Base-by-base conservation (phyloP, 2,113 vertebrate genomes). In the Delphinus delphis region DNA sequence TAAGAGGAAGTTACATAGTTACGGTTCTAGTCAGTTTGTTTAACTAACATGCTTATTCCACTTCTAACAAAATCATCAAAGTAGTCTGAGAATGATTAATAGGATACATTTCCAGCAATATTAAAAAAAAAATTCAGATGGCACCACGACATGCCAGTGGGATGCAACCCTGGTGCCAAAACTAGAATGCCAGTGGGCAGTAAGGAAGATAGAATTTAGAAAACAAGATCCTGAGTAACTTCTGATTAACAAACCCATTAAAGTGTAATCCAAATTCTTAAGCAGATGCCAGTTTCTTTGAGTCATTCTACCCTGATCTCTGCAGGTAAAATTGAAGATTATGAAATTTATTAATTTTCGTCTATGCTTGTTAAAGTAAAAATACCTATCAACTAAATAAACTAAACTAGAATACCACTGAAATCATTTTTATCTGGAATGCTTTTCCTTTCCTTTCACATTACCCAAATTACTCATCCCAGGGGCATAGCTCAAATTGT, bases 1-100 rank as follows among this genome's bases (percentile, higher is more conserved):
- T 53, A 90, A 97, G 74, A 88, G 68, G 38, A 90, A 95, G 81
- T 95, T 41, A 97, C 15, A 86, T 1, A 83, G 53, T 97, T 63
- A 79, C 41, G 65, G 58, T 36, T 92, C 68, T 86, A 80, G 85
- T 21, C 55, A 62, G 84, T 88, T 70, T 93, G 67, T 18, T 93
- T 74, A 96, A 62, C 12, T 77, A 77, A 25, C 70, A 53, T 55
- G 68, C 14, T 65, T 93, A 74, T 14, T 74, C 28, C 71, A 36
- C 53, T 93, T 81, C 41, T 96, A 93, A 73, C 68, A 82, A 88
- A 95, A 70, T 68, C 21, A 74, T 41, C 82, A 50, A 76, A 90
- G 28, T n/a, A 90, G 53, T 87, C 26, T 68, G n/a, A 79, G 8
- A 87, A 71, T 70, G 62, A 82, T 67, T 68, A 76, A 8, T 74